Percentiles rank a stretch among this genome's conserved stretches.
phyloP scores from a whole-genome alignment of 2,797 vertebrate genomes.

The Mareca penelope region DNA sequence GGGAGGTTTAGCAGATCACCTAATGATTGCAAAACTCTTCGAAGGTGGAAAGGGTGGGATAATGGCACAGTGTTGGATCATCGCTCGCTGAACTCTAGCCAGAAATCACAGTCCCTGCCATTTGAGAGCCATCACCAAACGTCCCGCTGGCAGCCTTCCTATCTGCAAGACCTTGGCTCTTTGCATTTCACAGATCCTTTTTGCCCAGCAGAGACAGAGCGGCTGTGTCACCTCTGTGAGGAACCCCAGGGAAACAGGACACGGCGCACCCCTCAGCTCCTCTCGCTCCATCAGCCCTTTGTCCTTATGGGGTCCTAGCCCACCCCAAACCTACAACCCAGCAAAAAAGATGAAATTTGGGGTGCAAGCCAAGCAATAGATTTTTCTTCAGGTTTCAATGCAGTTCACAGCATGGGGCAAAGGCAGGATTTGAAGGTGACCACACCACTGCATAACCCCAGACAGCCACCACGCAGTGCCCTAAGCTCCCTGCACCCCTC shows the following conservation, averaged over 20 bases:
- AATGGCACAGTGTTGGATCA: background rate
- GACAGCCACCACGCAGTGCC: background rate
- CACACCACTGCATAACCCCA: rapidly evolving
- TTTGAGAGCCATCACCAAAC: background rate
- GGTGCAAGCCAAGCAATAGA: rapidly evolving
- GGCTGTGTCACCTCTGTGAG: background rate
- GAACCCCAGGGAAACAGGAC: background rate
- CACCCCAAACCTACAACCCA: background rate
- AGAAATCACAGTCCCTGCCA: background rate
- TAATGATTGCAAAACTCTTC: background rate
- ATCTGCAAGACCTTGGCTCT: background rate
- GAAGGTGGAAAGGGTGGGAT: background rate
- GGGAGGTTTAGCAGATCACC: background rate
- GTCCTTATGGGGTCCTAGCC: too few relatives aligned
- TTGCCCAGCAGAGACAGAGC: too few relatives aligned
- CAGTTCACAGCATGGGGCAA: rapidly evolving
- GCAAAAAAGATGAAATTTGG: background rate
- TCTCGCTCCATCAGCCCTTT: background rate
- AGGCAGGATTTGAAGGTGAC: too few relatives aligned
- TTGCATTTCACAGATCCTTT: background rate
- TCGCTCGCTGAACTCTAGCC: background rate
- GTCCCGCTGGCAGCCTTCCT: background rate
- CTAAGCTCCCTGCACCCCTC: background rate
- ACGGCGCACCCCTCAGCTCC: rapidly evolving
- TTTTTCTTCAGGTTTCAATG: background rate